A percentile compares a stretch with the other conserved stretches of the same genome.
These are phyloP conservation scores for Eolophus roseicapilla DNA, from an alignment of 2,113 vertebrate species.

Conservation along the genomic window DNA sequence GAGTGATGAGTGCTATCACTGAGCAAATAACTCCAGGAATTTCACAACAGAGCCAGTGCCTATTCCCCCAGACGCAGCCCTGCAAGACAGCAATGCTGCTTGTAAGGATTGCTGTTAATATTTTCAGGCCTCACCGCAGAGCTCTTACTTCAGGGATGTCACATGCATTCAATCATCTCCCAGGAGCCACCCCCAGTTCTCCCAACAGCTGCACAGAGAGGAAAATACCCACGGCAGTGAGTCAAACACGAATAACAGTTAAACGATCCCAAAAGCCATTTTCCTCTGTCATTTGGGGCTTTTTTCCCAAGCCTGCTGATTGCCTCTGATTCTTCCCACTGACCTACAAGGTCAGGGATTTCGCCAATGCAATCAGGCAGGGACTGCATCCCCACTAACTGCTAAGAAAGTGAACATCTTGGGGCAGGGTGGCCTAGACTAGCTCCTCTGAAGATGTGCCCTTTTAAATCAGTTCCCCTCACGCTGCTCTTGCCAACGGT, in stretches of 20 bases:
- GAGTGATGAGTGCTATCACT: neutral
- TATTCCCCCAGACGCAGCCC: neutral
- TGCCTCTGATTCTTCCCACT: neutral
- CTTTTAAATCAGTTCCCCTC: neutral
- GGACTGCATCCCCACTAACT: neutral
- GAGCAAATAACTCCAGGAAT: neutral
- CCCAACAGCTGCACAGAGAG: constrained; percentile 54
- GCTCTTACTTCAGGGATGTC: constrained; percentile 14
- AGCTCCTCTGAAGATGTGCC: neutral
- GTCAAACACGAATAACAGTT: constrained; percentile 7
- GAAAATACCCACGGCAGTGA: constrained; percentile 32
- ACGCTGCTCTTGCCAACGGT: rapidly evolving
- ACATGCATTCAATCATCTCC: constrained; percentile 40
- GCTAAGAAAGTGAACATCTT: neutral
- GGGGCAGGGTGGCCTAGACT: neutral
- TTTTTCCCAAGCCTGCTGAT: constrained; percentile 28
- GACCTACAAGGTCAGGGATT: neutral
- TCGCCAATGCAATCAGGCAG: neutral
- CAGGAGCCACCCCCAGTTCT: constrained; percentile 57
- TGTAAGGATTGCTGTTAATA: neutral
- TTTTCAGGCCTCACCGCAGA: neutral
- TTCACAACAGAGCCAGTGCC: neutral
- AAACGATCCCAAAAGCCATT: neutral
- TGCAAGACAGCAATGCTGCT: neutral
- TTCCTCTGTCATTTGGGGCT: neutral